A percentile compares a stretch with the other conserved stretches of the same genome.
Conservation (phyloP, 2,888 invertebrate species). For the Meghimatium bilineatum region DNA sequence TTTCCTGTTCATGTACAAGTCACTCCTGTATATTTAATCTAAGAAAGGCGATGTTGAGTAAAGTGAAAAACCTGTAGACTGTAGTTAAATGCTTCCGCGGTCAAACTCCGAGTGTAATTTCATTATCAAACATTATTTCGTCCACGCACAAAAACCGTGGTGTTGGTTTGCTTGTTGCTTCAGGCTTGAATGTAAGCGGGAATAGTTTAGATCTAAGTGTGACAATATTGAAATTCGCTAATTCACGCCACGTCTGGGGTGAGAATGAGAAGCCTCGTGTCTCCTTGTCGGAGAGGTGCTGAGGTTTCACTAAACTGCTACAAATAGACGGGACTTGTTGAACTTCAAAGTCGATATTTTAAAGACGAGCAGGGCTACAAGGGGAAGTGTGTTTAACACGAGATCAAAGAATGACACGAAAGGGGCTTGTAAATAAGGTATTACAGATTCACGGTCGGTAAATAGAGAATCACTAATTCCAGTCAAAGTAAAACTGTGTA, state of each 20-base stretch:
- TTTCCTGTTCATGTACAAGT: not conserved
- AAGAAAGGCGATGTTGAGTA: not conserved
- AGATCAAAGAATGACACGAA: not conserved
- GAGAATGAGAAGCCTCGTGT: not conserved
- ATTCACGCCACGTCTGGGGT: not conserved
- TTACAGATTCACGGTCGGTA: not conserved
- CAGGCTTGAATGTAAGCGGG: not conserved
- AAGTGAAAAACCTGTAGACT: not conserved
- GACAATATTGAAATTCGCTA: constrained; percentile 2
- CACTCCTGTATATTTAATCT: not conserved
- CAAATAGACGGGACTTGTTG: constrained; percentile 6
- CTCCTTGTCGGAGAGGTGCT: not conserved
- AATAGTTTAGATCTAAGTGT: constrained; percentile 5
- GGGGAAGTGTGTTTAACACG: constrained; percentile 4
- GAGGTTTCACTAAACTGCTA: not conserved
- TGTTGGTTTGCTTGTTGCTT: not conserved
- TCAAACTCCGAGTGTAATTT: not conserved
- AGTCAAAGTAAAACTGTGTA: no score
- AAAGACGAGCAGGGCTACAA: not conserved
- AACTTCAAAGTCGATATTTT: constrained; percentile 27
- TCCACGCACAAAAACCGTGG: not conserved
- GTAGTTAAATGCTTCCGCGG: not conserved
- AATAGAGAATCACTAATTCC: not conserved
- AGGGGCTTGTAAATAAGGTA: not conserved
- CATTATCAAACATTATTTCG: not conserved